Base-by-base conservation (phyloP, 2,113 vertebrate genomes). In the Scortum barcoo region DNA sequence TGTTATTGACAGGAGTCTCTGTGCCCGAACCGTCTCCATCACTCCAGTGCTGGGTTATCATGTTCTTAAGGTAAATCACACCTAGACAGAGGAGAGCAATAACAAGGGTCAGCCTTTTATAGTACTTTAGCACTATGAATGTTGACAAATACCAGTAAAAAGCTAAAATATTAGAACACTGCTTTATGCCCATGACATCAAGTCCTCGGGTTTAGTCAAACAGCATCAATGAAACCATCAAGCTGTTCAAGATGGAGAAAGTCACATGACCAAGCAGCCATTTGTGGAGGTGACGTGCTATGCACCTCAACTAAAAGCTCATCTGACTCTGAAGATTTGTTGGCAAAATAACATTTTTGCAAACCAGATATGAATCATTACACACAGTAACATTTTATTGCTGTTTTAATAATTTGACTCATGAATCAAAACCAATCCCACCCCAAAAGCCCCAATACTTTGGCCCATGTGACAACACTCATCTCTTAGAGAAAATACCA, bases 21-120 rank as follows among this genome's bases (percentile, higher is more conserved):
- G 96, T 96, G 71, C 61, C 85, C 51, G 95, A 91, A 84, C 93
- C 93, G 67, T 99, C 98, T 44, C 97, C 97, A 93, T 98, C 97
- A 19, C 96, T 97, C 98, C 98, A 99, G 92, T 98, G 98, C 87
- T 99, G 98, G 54, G 97, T 99, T 93, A 99, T 96, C 97, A 98
- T 99, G 93, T 99, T 99, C 94, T 99, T 99, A 91, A 99, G 96
- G 95, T 99, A 99, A 93, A 99, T 99, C 94, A 99, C 98, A 91
- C 97, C 98, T 99, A 63, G 19, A 66, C 9, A 78, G 19, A 80
- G 2, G 2, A 77, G 3, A 67, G 17, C 66, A 1, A 65, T 42
- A 7, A 66, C n/a, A 73, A 11, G 24, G 4, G 11, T 76, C 36
- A 83, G 61, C 3, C 7, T 12, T 61, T 63, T 4, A 11, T 5